These are phyloP conservation scores for Zapornia atra DNA, from an alignment of 2,113 vertebrate species.

Conservation along the genomic window DNA sequence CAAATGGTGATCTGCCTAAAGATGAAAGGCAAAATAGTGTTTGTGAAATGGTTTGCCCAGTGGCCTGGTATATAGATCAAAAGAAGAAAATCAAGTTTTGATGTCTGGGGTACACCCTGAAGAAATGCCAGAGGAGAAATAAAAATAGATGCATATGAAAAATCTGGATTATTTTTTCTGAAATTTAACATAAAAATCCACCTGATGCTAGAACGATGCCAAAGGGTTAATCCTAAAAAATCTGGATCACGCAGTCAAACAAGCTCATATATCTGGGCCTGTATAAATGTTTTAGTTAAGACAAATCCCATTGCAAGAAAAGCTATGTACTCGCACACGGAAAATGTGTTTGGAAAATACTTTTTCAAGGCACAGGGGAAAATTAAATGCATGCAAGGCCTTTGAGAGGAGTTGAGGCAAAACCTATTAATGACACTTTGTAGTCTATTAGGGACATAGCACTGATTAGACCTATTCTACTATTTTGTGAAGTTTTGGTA, in stretches of 20 bases:
- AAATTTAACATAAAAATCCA: not conserved
- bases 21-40: not conserved
- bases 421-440: not conserved
- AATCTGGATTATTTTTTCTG: not conserved
- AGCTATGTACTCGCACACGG: not conserved
- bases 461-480: not conserved
- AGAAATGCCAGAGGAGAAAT: not conserved
- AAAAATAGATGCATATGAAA: not conserved
- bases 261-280: not conserved
- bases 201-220: not conserved
- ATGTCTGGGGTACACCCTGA: not conserved
- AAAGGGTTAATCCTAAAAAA: not conserved
- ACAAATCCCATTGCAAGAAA: not conserved
- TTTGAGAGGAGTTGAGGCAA: not conserved
- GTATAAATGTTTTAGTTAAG: not conserved
- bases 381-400: not conserved
- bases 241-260: not conserved
- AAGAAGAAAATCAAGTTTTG: not conserved
- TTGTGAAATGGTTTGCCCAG: not conserved
- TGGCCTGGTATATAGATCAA: not conserved
- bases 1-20: not conserved
- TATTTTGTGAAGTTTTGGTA: not conserved
- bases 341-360: not conserved
- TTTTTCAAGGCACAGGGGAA: not conserved
- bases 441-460: not conserved